These are phyloP conservation scores for Drosophila kohkoa DNA, from an alignment of 1,140 invertebrate species.

Conservation along the genomic window DNA sequence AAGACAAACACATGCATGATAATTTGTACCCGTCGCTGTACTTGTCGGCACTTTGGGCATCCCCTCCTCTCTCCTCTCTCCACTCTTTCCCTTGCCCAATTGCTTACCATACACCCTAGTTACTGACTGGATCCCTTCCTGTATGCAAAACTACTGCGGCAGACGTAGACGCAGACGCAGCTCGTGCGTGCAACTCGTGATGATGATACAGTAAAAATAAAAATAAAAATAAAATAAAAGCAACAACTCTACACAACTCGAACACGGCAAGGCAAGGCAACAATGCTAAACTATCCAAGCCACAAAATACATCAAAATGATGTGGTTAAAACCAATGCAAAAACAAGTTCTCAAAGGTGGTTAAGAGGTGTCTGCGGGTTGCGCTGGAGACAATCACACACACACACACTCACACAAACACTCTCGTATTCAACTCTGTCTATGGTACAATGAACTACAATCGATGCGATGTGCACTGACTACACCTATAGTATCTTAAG, in stretches of 20 bases:
- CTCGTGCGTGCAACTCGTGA: constrained; percentile 78
- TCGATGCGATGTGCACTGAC: constrained; percentile 72
- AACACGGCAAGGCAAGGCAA: neutral
- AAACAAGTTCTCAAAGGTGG: constrained; percentile 74
- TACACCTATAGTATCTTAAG: constrained; percentile 59
- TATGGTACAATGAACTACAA: constrained; percentile 77
- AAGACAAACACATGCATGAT: constrained; percentile 72
- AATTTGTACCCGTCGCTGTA: constrained; percentile 61
- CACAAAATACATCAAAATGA: constrained; percentile 83
- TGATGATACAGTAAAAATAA: constrained; percentile 78
- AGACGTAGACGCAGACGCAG: constrained; percentile 77
- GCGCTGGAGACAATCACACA: constrained; percentile 5
- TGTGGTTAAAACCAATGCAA: constrained; percentile 78
- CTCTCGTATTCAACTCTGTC: constrained; percentile 7
- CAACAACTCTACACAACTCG: constrained; percentile 5
- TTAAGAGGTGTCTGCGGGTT: constrained; percentile 37
- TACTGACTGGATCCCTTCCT: constrained; percentile 22
- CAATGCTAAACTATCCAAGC: constrained; percentile 66
- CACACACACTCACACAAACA: too few species aligned
- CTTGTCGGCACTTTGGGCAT: constrained; percentile 53
- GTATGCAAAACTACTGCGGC: constrained; percentile 63
- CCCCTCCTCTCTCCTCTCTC: neutral
- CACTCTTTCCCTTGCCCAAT: neutral
- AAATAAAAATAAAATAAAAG: constrained; percentile 16
- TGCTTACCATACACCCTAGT: constrained; percentile 14